Evolutionary conservation across 2,113 vertebrate species (phyloP).

Genomic region (Thunnus maccoyii): DNA sequence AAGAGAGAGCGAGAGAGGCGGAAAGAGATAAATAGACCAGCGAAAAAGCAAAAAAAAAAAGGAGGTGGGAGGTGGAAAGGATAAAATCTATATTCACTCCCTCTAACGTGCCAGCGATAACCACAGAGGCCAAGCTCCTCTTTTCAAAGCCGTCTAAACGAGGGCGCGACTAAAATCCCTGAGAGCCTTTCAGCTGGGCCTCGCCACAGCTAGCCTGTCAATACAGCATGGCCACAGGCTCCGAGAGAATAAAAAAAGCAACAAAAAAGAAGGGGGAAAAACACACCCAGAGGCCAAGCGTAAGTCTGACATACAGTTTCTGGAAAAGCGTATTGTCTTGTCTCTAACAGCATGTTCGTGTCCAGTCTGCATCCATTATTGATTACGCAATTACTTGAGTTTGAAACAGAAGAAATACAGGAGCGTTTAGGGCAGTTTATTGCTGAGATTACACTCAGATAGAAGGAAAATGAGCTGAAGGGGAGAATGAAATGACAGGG

Average conservation of each 20-base stretch:
- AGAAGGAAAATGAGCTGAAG: slow-evolving; percentile 21
- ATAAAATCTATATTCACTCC: slow-evolving; percentile 82
- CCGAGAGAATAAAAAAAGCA: slow-evolving; percentile 35
- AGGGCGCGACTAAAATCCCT: slow-evolving; percentile 75
- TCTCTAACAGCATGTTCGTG: slow-evolving; percentile 33
- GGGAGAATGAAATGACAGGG: slow-evolving; percentile 15
- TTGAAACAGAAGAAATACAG: slow-evolving; percentile 36
- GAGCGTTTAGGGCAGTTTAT: slow-evolving; percentile 32
- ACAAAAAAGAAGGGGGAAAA: slow-evolving; percentile 20
- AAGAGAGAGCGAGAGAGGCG: slow-evolving; percentile 35
- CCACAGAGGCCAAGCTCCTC: slow-evolving; percentile 73
- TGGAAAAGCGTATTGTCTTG: slow-evolving; percentile 33
- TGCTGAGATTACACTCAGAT: slow-evolving; percentile 42
- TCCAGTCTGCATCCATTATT: slow-evolving; percentile 43
- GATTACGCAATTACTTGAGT: slow-evolving; percentile 55
- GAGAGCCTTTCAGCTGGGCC: slow-evolving; percentile 68
- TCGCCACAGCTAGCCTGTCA: slow-evolving; percentile 64
- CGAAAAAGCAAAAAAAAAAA: slow-evolving; percentile 39
- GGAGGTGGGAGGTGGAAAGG: slow-evolving; percentile 68
- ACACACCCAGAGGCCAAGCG: slow-evolving; percentile 33
- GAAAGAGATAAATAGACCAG: slow-evolving; percentile 65
- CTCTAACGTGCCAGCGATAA: slow-evolving; percentile 75
- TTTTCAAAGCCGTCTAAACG: slow-evolving; percentile 78
- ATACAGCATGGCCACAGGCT: slow-evolving; percentile 67
- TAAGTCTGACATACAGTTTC: slow-evolving; percentile 46